These are phyloP conservation scores for Lycia hirtaria DNA, from an alignment of 2,888 invertebrate species.

Conservation along the genomic window DNA sequence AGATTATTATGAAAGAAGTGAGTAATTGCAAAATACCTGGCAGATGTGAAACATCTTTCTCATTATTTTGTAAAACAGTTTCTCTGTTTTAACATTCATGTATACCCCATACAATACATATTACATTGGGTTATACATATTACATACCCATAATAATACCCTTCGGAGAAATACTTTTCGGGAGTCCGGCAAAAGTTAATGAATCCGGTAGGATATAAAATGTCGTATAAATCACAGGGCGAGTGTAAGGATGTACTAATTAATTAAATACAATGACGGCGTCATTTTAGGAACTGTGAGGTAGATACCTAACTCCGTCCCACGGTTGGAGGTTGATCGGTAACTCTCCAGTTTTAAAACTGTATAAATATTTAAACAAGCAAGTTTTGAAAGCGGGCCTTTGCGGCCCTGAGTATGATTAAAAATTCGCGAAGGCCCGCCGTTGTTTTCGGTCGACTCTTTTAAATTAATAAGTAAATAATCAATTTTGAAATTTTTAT, in stretches of 20 bases:
- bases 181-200: too few species aligned
- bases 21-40: too few species aligned
- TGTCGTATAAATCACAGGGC: too few species aligned
- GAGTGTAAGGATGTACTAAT: not conserved
- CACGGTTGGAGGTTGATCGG: not conserved
- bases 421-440: conserved; percentile 13
- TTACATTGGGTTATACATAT: too few species aligned
- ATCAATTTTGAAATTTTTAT: not conserved
- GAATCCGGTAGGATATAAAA: too few species aligned
- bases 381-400: conserved; percentile 28
- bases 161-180: too few species aligned
- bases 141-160: too few species aligned
- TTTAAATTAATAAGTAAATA: conserved; percentile 5
- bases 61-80: too few species aligned
- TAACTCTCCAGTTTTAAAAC: conserved; percentile 11
- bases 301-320: not conserved
- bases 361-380: conserved; percentile 29
- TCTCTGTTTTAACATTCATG: too few species aligned
- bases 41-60: too few species aligned
- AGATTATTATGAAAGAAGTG: too few species aligned
- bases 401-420: conserved; percentile 11
- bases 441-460: conserved; percentile 12
- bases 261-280: not conserved
- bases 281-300: not conserved
- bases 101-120: too few species aligned